A percentile compares a stretch with the other conserved stretches of the same genome.
phyloP scores from a whole-genome alignment of 2,888 invertebrate genomes.

The Cosmorhoe ocellata region DNA sequence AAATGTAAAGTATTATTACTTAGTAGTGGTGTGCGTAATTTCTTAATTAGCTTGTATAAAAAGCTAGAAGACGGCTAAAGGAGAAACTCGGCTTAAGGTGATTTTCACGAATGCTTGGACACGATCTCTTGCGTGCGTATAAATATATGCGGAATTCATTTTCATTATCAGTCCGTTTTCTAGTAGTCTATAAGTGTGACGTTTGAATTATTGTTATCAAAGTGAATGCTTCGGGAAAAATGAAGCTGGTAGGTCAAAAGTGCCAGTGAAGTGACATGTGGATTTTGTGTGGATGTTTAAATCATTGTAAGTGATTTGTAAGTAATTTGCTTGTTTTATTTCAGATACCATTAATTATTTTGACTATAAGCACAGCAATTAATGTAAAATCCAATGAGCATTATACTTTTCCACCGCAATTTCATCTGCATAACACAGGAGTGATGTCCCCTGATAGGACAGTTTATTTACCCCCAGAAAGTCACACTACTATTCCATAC shows the following conservation, averaged over 20 bases:
- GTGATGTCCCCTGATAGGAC: conserved; percentile 61
- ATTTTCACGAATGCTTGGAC: conserved; percentile 78
- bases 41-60: conserved; percentile 25
- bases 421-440: conserved; percentile 51
- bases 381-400: conserved; percentile 56
- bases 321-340: conserved; percentile 43
- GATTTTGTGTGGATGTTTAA: conserved; percentile 39
- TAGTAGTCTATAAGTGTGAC: conserved; percentile 68
- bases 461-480: conserved; percentile 67
- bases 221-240: conserved; percentile 61
- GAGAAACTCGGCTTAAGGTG: conserved; percentile 70
- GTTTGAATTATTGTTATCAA: conserved; percentile 52
- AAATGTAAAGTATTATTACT: conserved; percentile 9
- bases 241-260: conserved; percentile 78
- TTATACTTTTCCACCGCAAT: conserved; percentile 63
- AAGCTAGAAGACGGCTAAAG: conserved; percentile 37
- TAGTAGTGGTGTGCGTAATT: conserved; percentile 5
- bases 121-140: conserved; percentile 72
- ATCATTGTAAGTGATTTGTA: conserved; percentile 53
- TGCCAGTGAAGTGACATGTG: conserved; percentile 45
- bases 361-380: conserved; percentile 49
- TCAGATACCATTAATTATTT: conserved; percentile 63
- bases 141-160: conserved; percentile 81
- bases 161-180: conserved; percentile 79
- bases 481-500: conserved; percentile 63